Conservation (phyloP, 2,888 invertebrate species). For the Sinohyriopsis cumingii region DNA sequence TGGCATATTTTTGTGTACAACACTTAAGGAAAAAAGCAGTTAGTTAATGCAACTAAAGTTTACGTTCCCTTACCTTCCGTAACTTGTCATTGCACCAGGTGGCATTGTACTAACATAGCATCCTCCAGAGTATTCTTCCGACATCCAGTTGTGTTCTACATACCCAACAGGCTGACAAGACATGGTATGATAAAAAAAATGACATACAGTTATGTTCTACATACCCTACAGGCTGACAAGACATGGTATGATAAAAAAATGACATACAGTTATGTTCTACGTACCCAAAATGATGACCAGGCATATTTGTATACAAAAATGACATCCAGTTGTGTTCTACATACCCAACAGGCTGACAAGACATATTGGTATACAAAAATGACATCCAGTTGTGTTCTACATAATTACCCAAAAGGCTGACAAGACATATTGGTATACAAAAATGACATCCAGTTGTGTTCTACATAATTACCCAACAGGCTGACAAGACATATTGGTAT, state of each 20-base stretch:
- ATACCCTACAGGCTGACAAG: constrained; percentile 61
- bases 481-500: constrained; percentile 22
- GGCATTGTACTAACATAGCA: constrained; percentile 70
- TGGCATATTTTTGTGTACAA: too few relatives aligned
- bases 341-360: constrained; percentile 60
- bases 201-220: constrained; percentile 72
- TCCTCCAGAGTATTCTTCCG: constrained; percentile 72
- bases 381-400: constrained; percentile 72
- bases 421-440: not conserved
- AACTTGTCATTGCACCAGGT: constrained; percentile 67
- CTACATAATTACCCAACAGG: constrained; percentile 67
- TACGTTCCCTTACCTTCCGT: constrained; percentile 54
- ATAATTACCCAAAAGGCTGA: constrained; percentile 65
- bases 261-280: constrained; percentile 72
- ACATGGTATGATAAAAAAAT: too few relatives aligned
- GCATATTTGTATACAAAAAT: not conserved
- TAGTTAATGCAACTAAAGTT: too few relatives aligned
- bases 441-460: constrained; percentile 70
- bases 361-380: not conserved
- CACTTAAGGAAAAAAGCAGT: too few relatives aligned
- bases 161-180: constrained; percentile 60
- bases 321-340: constrained; percentile 72
- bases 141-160: constrained; percentile 72
- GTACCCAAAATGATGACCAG: constrained; percentile 60
- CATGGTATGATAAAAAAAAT: too few relatives aligned